Evolutionary conservation across 2,888 invertebrate species (phyloP), one percentile per base, ranked within the genome.

Genomic region (Ophonus ardosiacus): DNA sequence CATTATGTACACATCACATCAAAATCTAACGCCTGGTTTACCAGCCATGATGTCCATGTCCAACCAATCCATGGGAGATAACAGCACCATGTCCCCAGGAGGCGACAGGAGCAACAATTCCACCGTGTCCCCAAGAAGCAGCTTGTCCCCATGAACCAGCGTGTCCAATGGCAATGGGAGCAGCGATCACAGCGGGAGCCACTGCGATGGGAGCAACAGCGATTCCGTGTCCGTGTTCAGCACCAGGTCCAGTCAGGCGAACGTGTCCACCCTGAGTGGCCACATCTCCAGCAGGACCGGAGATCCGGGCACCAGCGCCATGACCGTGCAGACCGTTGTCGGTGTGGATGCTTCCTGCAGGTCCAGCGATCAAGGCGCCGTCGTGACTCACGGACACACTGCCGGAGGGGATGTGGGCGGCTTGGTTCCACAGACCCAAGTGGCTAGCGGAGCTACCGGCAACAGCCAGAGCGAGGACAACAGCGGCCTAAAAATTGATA

Each of bases 21-120:
- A 63, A 63, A 63, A 63, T 63, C 63, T 63, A 63, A 24, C 63
- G 18, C 15, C 24, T 18, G 31, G 18, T 63, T 84, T 84, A 84
- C 84, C 84, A 84, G 40, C 84, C 84, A 84, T 84, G 84, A 76
- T 84, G 84, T 78, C 86, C 86, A 79, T 85, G 85, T 63, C 81
- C 87, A 43, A 86, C 87, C 17, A 86, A 68, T 78, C 87, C 87
- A 86, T 86, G 87, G 15, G 76, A 65, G 79, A 71, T 80, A 40
- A 24, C 65, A 59, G 81, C 86, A 31, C 61, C 76, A 61, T 74
- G 79, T 57, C 78, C 78, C 57, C 80, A 31, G 31, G 31, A 61
- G 63, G 18, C 63, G 13, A 24, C 21, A 51, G 76, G 10, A 24
- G 51, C 59, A 24, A 81, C 40, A 38, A 57, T 65, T 63, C 21